These are phyloP conservation scores for Sylvilagus floridanus DNA, from an alignment of 2,797 vertebrate species.

Conservation along the genomic window DNA sequence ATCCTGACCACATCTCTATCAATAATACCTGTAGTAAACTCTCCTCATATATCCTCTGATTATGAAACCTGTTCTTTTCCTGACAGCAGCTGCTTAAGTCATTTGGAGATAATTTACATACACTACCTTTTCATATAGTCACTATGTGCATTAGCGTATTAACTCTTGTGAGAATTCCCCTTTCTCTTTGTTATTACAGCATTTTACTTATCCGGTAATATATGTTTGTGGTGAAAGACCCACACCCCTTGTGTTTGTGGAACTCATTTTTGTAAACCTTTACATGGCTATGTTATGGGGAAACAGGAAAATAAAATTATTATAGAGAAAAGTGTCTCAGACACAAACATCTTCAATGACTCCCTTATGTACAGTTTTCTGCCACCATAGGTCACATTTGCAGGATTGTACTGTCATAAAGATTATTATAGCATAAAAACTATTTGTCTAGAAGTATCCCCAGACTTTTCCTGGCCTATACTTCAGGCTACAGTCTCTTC, in stretches of 20 bases:
- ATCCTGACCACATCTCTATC: background rate
- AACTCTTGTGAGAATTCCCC: background rate
- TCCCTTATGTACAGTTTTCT: background rate
- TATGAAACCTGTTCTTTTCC: background rate
- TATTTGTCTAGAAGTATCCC: background rate
- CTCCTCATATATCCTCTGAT: background rate
- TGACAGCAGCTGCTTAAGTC: background rate
- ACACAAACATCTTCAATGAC: background rate
- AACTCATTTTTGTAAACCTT: background rate
- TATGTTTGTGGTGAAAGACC: background rate
- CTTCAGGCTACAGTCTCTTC: background rate
- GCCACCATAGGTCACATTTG: background rate
- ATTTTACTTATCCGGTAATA: background rate
- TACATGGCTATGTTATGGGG: background rate
- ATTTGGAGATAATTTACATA: background rate
- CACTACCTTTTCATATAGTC: background rate
- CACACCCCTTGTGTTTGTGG: background rate
- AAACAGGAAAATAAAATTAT: constrained; percentile 4
- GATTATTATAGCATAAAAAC: background rate
- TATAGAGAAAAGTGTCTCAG: background rate
- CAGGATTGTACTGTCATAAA: background rate
- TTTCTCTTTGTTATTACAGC: background rate
- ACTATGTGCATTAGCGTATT: background rate
- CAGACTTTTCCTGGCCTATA: background rate
- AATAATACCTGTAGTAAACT: background rate